Base-by-base conservation (phyloP, 2,797 vertebrate genomes). In the Thalassophryne amazonica region DNA sequence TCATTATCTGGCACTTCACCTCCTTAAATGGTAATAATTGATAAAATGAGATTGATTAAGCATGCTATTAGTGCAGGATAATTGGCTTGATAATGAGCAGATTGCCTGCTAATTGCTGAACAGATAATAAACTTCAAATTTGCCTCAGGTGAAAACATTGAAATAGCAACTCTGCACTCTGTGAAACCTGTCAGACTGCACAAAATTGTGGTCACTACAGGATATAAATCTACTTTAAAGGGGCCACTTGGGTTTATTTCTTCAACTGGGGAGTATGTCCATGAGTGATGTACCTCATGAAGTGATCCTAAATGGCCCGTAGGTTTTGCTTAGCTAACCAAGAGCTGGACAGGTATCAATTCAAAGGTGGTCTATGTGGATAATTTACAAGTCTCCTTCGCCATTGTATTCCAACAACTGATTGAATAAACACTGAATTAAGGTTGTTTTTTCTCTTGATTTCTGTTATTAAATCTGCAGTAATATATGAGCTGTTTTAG, bases 41-140 rank as follows among this genome's bases (percentile, higher is more conserved):
- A 83, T 85, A 42, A 74, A 80, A 78, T 68, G 69, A 81, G 81
- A 88, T 83, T 78, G 86, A 86, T 88, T 86, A 85, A 85, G 70
- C 73, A 76, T 74, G 78, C 79, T 74, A 85, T 88, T 88, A 86
- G 73, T 65, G 62, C 51, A 37, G 70, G 62, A 73, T 86, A 85
- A 86, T 86, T 80, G 78, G 63, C 71, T 75, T 74, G 75, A 85
- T 84, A 84, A 83, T 78, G 69, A 83, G 78, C 80, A 83, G 83
- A 86, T 85, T 80, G 70, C 59, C 45, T 72, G 67, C 74, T 86
- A 86, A 86, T 85, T 85, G 67, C 73, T 45, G 66, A 73, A 55
- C 70, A 80, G 84, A 86, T 82, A 79, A 83, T 73, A 77, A 30
- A 54, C 21, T 53, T 68, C 29, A 57, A 60, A 64, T 73, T 56